Evolutionary conservation across 1,140 invertebrate genomes (phyloP), one percentile per base, ranked within the genome.

Genomic region (Bombus cullumanus): DNA sequence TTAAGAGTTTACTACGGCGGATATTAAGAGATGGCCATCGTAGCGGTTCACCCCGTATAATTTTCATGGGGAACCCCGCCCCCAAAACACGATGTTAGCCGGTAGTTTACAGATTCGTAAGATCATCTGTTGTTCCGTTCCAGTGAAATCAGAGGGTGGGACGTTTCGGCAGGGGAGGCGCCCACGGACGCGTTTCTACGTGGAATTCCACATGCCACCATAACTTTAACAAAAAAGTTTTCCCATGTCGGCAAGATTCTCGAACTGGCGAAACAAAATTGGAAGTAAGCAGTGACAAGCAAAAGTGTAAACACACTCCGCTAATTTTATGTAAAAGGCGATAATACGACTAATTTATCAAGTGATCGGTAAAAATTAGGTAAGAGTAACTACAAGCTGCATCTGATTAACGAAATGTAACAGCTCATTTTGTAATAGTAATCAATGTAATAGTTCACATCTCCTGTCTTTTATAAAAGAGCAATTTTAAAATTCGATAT

Each of bases 81-180:
- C 62, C 68, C 25, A 37, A 12, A 75, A 57, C 59, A 41, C 43
- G 59, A 66, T 68, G 71, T 81, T 57, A 68, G 83, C 43, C 83
- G 80, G 47, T 73, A 47, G 59, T 86, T 89, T 83, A 89, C 88
- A 76, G 81, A 86, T 77, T 71, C 68, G 69, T 86, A 83, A 83
- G 69, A 75, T 89, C 87, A 77, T 83, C 88, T 31, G 84, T 53
- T 72, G 75, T 86, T 83, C 62, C 75, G 73, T 43, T 89, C 72
- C 69, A 71, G 64, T 86, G 80, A 73, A 75, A 89, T 80, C 87
- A 62, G 86, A 85, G 81, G 85, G 81, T 86, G 73, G 76, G 81
- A 72, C 87, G 66, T 86, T 74, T 80, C 72, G 69, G 9, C 57
- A 59, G 31, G 81, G 47, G 64, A 59, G 83, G 47, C 81, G 76